Evolutionary conservation across 2,113 vertebrate species (phyloP), one percentile per base, ranked within the genome.

Genomic region (Oncorhynchus nerka): DNA sequence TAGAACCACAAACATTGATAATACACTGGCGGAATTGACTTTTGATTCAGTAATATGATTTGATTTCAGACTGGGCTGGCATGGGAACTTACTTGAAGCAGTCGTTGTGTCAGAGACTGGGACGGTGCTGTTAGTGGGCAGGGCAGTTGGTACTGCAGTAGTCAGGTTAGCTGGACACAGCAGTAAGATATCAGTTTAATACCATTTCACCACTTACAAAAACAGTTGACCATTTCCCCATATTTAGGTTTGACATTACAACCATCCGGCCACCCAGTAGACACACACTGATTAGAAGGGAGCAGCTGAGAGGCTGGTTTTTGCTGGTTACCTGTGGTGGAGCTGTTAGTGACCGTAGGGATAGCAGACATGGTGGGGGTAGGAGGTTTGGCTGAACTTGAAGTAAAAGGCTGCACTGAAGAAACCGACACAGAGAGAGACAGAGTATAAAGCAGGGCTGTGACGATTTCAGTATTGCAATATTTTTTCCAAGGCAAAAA

Each of bases 311-410:
- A 70, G 65, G 30, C 2, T 3, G 67, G 75, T 34, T 55, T 9
- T 16, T 70, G 74, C 64, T 2, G 22, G 76, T 92, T 91, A 93
- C 90, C 91, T 91, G 91, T 68, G 59, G 78, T 76, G 79, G 3
- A 85, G 15, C 19, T 32, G 22, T 49, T 72, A 55, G 70, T 66
- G 7, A 19, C 15, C 20, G 61, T 26, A 22, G 74, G 68, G 75
- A 32, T 1, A 71, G 79, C 2, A 48, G 16, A 0, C 9, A 79
- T 30, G 68, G 32, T 0, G 59, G 64, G 48, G 61, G 16, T 26
- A 1, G 19, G 7, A 5, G 20, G 74, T 71, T 74, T 65, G 79
- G 22, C 4, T 22, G n/a, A n/a, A 62, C 20, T n/a, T 22, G n/a
- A n/a, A 61, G 0, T 15, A 0, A 39, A 39, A 45, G 39, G 9